These are phyloP conservation scores for Emys orbicularis DNA, from an alignment of 2,797 vertebrate genomes.

Conservation along the genomic window DNA sequence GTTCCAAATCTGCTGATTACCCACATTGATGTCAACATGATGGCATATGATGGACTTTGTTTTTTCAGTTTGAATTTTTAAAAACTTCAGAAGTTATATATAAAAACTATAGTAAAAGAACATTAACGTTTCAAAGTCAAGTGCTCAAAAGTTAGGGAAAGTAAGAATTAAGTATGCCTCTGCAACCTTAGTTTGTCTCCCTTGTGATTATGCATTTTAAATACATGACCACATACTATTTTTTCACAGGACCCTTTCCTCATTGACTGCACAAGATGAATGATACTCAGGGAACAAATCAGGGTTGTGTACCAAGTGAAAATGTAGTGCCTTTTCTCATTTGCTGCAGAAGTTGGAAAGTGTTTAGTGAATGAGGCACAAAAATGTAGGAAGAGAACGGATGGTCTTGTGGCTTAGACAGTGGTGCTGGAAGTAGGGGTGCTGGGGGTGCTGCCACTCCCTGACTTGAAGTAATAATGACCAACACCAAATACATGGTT, in stretches of 20 bases:
- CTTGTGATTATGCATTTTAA: background rate
- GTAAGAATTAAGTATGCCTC: too few relatives aligned
- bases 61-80: background rate
- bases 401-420: background rate
- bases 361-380: background rate
- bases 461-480: too few relatives aligned
- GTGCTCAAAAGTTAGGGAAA: background rate
- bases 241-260: background rate
- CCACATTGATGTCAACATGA: background rate
- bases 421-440: too few relatives aligned
- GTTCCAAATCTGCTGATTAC: background rate
- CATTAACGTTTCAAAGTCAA: background rate
- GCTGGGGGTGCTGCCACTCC: too few relatives aligned
- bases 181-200: background rate
- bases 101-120: background rate
- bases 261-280: background rate
- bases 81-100: background rate
- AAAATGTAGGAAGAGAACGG: background rate
- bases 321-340: background rate
- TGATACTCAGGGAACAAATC: background rate
- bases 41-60: background rate
- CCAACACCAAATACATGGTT: too few relatives aligned
- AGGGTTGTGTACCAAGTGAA: background rate
- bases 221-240: background rate
- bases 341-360: background rate